Evolutionary conservation across 2,888 invertebrate species (phyloP), one percentile per base, ranked within the genome.

Genomic region (Melanargia galathea): DNA sequence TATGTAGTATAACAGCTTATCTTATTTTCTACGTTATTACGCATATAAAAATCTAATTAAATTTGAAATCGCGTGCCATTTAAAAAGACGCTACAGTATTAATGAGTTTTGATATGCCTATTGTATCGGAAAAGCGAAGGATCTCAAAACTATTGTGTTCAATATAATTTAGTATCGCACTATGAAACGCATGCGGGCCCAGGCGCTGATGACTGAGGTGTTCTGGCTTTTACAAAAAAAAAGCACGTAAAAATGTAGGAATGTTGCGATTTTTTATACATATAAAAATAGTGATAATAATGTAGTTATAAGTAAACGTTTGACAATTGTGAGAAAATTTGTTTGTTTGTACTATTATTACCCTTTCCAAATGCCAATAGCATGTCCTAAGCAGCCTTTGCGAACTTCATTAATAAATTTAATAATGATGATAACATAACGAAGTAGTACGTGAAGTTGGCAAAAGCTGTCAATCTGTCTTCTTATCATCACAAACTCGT

Each of bases 201-300:
- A 77, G 59, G 81, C 67, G 81, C 79, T n/a, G n/a, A n/a, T n/a
- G 88, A 87, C 84, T 87, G 87, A 84, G 76, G 80, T 78, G 75
- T 82, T 60, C 75, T 83, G 84, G 83, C 82, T 87, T 87, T 85
- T 86, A 67, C 82, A 72, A 76, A 65, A 68, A 75, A 80, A 79
- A 75, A 74, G 10, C 13, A 6, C 73, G 8, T 30, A 30, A 73
- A 69, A 69, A 70, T 49, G 75, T 84, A 84, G 83, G 77, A 69
- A 79, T 77, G 79, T 82, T 82, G 79, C 72, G 74, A 76, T 68
- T 74, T 80, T 83, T 82, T 81, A 55, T 83, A 79, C 76, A 76
- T 20, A 46, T 11, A 62, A 67, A 56, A 20, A 57, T 67, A 67
- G 62, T 54, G n/a, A 11, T 63, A 63, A 63, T n/a, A n/a, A n/a